These are phyloP conservation scores for Stichopus horrens DNA, from an alignment of 53 echinoderm and acorn worm species.

Conservation along the genomic window DNA sequence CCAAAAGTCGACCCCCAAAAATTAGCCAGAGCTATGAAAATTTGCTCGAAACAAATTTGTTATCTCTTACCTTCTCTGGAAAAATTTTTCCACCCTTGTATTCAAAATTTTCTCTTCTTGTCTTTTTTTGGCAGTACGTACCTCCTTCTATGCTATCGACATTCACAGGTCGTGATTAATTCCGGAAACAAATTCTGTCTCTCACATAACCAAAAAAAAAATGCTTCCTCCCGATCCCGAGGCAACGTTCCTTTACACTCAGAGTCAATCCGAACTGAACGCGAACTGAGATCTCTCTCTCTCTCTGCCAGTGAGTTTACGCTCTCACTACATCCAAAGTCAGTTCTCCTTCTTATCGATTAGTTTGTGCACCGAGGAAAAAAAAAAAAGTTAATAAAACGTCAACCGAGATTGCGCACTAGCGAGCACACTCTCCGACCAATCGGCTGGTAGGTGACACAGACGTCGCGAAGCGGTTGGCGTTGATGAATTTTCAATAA, in stretches of 20 bases:
- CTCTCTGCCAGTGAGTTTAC: constrained; percentile 25
- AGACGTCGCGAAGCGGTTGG: not conserved
- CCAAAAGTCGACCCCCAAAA: too few relatives aligned
- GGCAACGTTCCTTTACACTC: constrained; percentile 15
- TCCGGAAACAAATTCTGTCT: constrained; percentile 40
- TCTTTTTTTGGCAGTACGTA: not conserved
- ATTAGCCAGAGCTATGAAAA: too few relatives aligned
- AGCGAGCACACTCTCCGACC: not conserved
- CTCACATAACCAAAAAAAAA: not conserved
- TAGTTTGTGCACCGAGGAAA: constrained; percentile 31
- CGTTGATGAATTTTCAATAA: constrained; percentile 33
- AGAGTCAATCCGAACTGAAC: constrained; percentile 42
- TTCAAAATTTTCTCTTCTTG: not conserved
- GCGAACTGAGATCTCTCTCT: constrained; percentile 10
- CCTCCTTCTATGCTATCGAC: not conserved
- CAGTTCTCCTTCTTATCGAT: constrained; percentile 27
- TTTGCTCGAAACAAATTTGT: not conserved
- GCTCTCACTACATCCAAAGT: constrained; percentile 32
- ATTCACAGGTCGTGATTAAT: constrained; percentile 30
- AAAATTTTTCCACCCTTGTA: not conserved
- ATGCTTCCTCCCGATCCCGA: constrained; percentile 21
- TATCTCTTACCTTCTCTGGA: constrained; percentile 11
- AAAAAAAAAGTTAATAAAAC: constrained; percentile 35
- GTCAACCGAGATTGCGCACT: constrained; percentile 10
- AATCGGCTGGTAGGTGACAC: constrained; percentile 16